Evolutionary conservation across 2,888 invertebrate species (phyloP).

Genomic region (Biston stratarius): DNA sequence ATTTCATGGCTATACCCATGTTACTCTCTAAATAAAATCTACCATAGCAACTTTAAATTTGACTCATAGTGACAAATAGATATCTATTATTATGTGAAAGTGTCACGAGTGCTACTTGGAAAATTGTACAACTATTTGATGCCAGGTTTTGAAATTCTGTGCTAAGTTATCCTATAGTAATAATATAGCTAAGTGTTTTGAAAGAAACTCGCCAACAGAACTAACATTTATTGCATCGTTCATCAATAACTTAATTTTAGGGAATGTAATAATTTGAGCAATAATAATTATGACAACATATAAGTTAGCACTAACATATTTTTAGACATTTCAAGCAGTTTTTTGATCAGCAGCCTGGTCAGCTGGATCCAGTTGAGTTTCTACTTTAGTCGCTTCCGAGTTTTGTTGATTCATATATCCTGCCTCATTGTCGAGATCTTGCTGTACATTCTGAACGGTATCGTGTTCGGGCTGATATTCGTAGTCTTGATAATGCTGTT

Average conservation of each 20-base stretch:
- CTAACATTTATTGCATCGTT: slow-evolving; percentile 21
- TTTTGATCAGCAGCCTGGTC: neutral
- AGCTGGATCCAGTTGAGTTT: neutral
- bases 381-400: neutral
- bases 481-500: slow-evolving; percentile 35
- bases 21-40: too few species aligned
- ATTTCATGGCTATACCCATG: too few species aligned
- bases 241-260: neutral
- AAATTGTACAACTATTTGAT: neutral
- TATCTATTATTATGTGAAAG: too few species aligned
- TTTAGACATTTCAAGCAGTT: neutral
- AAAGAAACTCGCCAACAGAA: neutral
- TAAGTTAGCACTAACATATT: neutral
- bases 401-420: slow-evolving; percentile 36
- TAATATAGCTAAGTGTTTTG: neutral
- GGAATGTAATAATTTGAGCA: neutral
- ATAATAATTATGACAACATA: neutral
- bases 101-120: too few species aligned
- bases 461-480: slow-evolving; percentile 51
- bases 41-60: too few species aligned
- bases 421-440: slow-evolving; percentile 61
- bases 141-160: neutral
- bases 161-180: too few species aligned
- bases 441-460: slow-evolving; percentile 52
- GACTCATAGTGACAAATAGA: too few species aligned